Base-by-base conservation (phyloP, 2,888 invertebrate genomes). In the Rambutsinella grinnellia region DNA sequence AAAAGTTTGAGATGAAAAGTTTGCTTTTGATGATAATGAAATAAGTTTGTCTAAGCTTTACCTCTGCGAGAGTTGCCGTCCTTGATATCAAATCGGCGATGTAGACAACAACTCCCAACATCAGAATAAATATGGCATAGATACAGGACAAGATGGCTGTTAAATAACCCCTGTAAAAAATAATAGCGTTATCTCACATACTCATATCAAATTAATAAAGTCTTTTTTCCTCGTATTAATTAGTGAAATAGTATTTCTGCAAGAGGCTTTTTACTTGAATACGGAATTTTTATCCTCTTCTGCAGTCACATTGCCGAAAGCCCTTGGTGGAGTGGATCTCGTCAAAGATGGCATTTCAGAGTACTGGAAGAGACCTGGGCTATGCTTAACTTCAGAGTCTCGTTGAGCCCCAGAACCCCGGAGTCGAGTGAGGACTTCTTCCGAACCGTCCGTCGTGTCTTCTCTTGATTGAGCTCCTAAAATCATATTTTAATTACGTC, bases 91-190 rank as follows among this genome's bases (percentile, higher is more conserved):
- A 87, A 84, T 92, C 91, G 58, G 89, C 89, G 28, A 91, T 85
- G 83, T 91, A 91, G 36, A 92, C 87, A 2, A 92, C 90, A 6
- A 90, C 82, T 28, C 93, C 93, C 26, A 92, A 86, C 24, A 92
- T 91, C 3, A 93, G 89, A 76, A 93, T 85, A 81, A 92, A 88
- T 79, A 92, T 89, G 51, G 91, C 92, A 84, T 93, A 93, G 84
- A 92, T 90, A 77, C 90, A 89, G 85, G 92, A 92, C 81, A 90
- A 85, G 65, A 91, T 89, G 60, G 89, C 87, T 2, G 91, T 89
- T 79, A 91, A 85, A 84, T 90, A 89, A 84, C 88, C 88, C 81
- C 92, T 92, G 88, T n/a, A 78, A 78, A 67, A 51, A 51, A 17
- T n/a, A n/a, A n/a, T n/a, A n/a, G n/a, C n/a, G n/a, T n/a, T n/a